Base-by-base conservation (phyloP, 2,113 vertebrate species). In the Tiliqua scincoides region DNA sequence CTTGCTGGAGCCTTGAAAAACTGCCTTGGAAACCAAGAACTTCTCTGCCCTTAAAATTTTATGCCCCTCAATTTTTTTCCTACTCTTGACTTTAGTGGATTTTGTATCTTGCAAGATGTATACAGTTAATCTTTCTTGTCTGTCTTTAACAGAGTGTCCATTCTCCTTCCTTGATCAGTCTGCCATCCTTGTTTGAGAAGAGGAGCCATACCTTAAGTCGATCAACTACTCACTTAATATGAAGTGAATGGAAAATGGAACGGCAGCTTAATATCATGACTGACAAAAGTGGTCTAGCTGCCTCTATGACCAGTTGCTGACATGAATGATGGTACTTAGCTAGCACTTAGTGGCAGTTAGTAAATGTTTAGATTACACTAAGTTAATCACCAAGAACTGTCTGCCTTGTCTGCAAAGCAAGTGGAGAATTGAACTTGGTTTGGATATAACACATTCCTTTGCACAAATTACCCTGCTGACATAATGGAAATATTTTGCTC, bases 161-260 rank as follows among this genome's bases (percentile, higher is more conserved):
- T 77, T 99, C 99, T 65, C 99, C 98, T 23, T 99, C 99, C 76
- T 97, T 99, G 97, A 94, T 98, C 96, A 98, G 94, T 79, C 96
- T 99, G 88, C 96, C 96, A 2, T 97, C 98, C 15, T 89, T 97
- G 94, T 99, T 99, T 96, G 98, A 99, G 93, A 97, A 95, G 85
- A 98, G 97, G 95, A 99, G 98, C 94, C 98, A 98, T 91, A 99
- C 98, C 0, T 97, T 99, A 92, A 99, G 98, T 91, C 97, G 98
- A 84, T 99, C 99, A 18, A 98, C 97, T 90, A 98, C 98, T 83
- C 98, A 99, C 93, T 97, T 99, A 88, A 96, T 98, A 94, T 99
- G 97, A 99, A 90, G 37, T 80, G 61, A 40, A 14, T 8, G 37
- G 81, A 59, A 57, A 84, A 30, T 77, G 25, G 35, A 63, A 12